Base-by-base conservation (phyloP, 1,140 invertebrate species). In the Nymphalis io region DNA sequence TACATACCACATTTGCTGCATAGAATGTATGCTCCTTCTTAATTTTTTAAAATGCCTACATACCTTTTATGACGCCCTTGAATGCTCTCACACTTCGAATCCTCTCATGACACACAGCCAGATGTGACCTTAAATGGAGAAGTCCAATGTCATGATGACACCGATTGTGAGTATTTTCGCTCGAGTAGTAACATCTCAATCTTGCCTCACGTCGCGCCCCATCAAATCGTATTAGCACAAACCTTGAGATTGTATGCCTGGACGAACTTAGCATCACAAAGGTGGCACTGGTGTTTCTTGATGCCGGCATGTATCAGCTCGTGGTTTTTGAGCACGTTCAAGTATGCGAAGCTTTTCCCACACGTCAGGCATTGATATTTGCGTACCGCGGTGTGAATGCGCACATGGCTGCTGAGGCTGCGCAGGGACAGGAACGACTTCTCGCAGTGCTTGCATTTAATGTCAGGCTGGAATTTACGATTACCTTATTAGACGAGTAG, bases 351-450 rank as follows among this genome's bases (percentile, higher is more conserved):
- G 58, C 93, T 89, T 80, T 96, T 94, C 40, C 95, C 95, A 84
- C 96, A 97, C 61, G 94, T 93, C 38, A 94, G 93, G 87, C 96
- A 97, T 73, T 95, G 94, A 84, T 96, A 97, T 86, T 96, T 95
- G 68, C 96, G 93, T 84, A 96, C 95, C 68, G 96, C 96, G 21
- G 94, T 94, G 85, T 97, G 96, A 0, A 95, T 96, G 3, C 96
- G 94, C 44, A 95, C 88, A 86, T 97, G 96, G 46, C 96, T 90
- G 66, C 84, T 83, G 2, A 92, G 74, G 68, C 85, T 91, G 10
- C 88, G 85, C 15, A 89, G 74, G 0, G 80, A 88, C 15, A 82
- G 83, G 74, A 92, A 92, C 60, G 89, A 85, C 73, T 92, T 92
- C 44, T 91, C 85, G 76, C 92, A 92, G 63, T 90, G 76, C 18